These are phyloP conservation scores for Andinoacara biseriatus DNA, from an alignment of 2,113 vertebrate species.

Conservation along the genomic window DNA sequence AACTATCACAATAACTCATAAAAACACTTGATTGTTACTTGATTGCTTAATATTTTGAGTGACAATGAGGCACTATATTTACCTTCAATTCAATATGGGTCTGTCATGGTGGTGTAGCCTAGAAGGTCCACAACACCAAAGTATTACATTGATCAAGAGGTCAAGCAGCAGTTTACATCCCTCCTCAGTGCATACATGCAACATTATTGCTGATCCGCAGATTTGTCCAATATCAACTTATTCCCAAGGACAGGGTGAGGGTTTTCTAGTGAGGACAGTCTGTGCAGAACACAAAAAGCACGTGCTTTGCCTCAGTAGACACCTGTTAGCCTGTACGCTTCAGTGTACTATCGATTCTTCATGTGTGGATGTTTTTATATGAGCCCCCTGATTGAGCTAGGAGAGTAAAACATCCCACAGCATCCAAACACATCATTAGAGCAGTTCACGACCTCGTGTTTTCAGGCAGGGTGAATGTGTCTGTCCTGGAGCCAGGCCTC, in stretches of 20 bases:
- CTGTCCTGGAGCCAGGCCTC: neutral
- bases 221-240: neutral
- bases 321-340: neutral
- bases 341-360: neutral
- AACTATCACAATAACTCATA: no score
- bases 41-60: neutral
- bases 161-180: neutral
- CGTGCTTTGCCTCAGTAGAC: neutral
- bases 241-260: neutral
- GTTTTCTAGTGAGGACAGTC: neutral
- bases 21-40: no score
- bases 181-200: neutral
- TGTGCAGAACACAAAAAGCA: accelerated
- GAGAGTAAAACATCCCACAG: neutral
- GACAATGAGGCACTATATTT: neutral
- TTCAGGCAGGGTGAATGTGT: neutral
- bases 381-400: neutral
- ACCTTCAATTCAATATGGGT: neutral
- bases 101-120: accelerated
- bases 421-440: slow-evolving; percentile 6
- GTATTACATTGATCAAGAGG: neutral
- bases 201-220: accelerated
- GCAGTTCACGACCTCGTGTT: neutral
- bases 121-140: neutral
- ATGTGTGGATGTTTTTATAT: neutral